These are phyloP conservation scores for Pseudoips prasinana DNA, from an alignment of 2,888 invertebrate species.

Conservation along the genomic window DNA sequence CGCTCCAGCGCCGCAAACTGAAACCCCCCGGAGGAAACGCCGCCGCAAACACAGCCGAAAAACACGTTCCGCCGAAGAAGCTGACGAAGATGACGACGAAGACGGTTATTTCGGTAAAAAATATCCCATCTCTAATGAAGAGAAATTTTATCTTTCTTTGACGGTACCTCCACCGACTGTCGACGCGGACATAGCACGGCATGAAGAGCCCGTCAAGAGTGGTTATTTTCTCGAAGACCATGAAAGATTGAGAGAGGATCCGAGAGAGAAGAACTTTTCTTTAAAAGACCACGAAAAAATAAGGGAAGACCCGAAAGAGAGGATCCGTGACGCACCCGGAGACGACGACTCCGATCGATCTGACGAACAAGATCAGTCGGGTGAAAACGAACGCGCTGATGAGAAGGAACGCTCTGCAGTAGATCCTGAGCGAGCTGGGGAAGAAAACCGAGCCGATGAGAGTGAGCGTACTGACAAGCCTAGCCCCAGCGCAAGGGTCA, in stretches of 20 bases:
- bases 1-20: slow-evolving; percentile 43
- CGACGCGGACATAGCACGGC: slow-evolving; percentile 56
- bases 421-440: slow-evolving; percentile 37
- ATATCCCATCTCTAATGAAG: slow-evolving; percentile 61
- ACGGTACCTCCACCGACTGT: slow-evolving; percentile 62
- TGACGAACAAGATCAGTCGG: slow-evolving; percentile 22
- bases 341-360: slow-evolving; percentile 26
- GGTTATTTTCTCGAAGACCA: slow-evolving; percentile 58
- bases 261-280: slow-evolving; percentile 22
- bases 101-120: slow-evolving; percentile 69
- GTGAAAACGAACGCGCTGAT: slow-evolving; percentile 30
- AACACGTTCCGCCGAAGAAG: slow-evolving; percentile 46
- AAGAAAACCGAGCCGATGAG: slow-evolving; percentile 35
- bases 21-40: slow-evolving; percentile 51
- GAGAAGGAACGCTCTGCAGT: slow-evolving; percentile 34
- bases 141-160: slow-evolving; percentile 51
- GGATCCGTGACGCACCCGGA: slow-evolving; percentile 20
- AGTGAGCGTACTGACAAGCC: slow-evolving; percentile 43
- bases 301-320: slow-evolving; percentile 49
- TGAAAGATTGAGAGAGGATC: slow-evolving; percentile 58
- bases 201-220: slow-evolving; percentile 43
- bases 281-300: slow-evolving; percentile 61
- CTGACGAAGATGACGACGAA: slow-evolving; percentile 48
- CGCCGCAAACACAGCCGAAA: slow-evolving; percentile 56
- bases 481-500: slow-evolving; percentile 59